Conservation (phyloP, 2,888 invertebrate species). For the Oscheius onirici region DNA sequence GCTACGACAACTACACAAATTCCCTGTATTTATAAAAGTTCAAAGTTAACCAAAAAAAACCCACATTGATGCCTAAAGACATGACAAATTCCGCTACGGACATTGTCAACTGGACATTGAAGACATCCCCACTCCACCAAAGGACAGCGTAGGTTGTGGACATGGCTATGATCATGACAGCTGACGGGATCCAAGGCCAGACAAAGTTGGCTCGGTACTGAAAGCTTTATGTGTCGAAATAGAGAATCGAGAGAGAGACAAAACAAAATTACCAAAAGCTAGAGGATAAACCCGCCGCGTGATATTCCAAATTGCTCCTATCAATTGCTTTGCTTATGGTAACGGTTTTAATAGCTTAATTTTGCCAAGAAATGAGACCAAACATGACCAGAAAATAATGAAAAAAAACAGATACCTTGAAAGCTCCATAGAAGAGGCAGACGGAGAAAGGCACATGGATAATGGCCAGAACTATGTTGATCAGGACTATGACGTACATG, state of each 20-base stretch:
- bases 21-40: slow-evolving; percentile 45
- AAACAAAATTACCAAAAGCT: no score
- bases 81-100: slow-evolving; percentile 68
- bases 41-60: neutral
- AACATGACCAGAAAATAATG: no score
- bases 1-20: slow-evolving; percentile 62
- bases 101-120: slow-evolving; percentile 68
- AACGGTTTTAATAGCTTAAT: no score
- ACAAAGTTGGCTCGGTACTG: slow-evolving; percentile 57
- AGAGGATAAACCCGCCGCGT: no score
- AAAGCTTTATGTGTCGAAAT: slow-evolving; percentile 35
- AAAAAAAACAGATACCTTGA: no score
- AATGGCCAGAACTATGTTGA: slow-evolving; percentile 59
- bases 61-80: slow-evolving; percentile 58
- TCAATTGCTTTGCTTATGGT: no score
- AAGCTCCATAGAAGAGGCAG: slow-evolving; percentile 60
- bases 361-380: neutral
- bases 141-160: slow-evolving; percentile 66
- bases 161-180: slow-evolving; percentile 57
- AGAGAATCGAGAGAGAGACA: neutral
- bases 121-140: slow-evolving; percentile 70
- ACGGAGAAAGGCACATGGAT: slow-evolving; percentile 60
- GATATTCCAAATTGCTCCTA: no score
- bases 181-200: slow-evolving; percentile 66
- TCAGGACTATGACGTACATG: slow-evolving; percentile 66